Evolutionary conservation across 2,113 vertebrate genomes (phyloP), one percentile per base, ranked within the genome.

Genomic region (Nymphicus hollandicus): DNA sequence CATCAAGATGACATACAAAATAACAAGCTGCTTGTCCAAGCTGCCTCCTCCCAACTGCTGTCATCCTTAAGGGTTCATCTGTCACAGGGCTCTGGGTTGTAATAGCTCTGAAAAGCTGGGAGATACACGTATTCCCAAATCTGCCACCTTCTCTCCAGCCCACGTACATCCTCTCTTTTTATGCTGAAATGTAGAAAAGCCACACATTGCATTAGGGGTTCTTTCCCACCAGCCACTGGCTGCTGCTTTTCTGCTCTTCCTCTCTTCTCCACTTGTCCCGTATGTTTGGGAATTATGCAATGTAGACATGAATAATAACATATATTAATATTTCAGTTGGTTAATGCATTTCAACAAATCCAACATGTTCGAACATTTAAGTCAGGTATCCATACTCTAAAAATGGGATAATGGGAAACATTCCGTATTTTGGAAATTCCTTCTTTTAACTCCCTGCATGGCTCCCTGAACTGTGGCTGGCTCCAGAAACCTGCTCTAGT

Each of bases 371-470:
- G 55, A 83, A 56, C 80, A 49, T 65, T 68, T 73, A 58, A 73
- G 29, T 91, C 86, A 95, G 88, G 81, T 97, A 86, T 73, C 89
- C 83, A 10, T 55, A 74, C 72, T 61, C 39, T 80, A 88, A 88
- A 87, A 89, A 93, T 55, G 58, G 91, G 85, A 78, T 82, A 92
- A 96, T 63, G 77, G 68, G 85, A 91, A 95, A 89, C 5, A 31
- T 35, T 82, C 60, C 39, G 8, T 88, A 49, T 56, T 93, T 86
- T 80, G 65, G 61, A 95, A 86, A 95, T 74, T 41, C 61, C 66
- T 71, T 17, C 6, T 50, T 70, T 79, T 87, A 70, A 88, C 92
- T 58, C 33, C 33, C 56, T 86, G 66, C 31, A 64, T 44, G 50
- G 28, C 33, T 97, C 79, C 76, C 52, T 68, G 18, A 93, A 76